Conservation (phyloP, 2,888 invertebrate genomes). For the Acanthacorydalis orientalis region DNA sequence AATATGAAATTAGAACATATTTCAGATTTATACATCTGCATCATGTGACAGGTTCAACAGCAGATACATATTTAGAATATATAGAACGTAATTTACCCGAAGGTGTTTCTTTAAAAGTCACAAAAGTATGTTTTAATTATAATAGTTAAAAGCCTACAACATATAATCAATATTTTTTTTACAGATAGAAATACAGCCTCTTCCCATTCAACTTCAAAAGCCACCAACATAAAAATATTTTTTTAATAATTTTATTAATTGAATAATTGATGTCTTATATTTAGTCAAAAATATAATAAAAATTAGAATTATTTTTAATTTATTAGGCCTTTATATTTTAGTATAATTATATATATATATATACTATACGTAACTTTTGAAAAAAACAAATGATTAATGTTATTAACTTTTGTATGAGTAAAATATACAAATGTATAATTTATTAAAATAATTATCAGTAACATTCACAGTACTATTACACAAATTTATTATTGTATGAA, state of each 20-base stretch:
- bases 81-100: constrained; percentile 93
- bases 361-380: not conserved
- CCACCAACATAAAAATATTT: not conserved
- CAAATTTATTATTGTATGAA: too few species aligned
- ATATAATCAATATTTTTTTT: not conserved
- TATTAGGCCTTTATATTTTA: not conserved
- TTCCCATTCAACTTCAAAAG: not conserved
- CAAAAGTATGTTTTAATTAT: constrained; percentile 36
- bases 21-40: constrained; percentile 69
- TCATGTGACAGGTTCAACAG: constrained; percentile 84
- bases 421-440: too few species aligned
- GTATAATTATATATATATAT: not conserved
- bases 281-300: not conserved
- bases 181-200: not conserved
- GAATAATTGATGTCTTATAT: not conserved
- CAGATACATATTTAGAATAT: constrained; percentile 91
- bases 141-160: not conserved
- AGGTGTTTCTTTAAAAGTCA: constrained; percentile 85
- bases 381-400: too few species aligned
- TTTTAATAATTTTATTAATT: not conserved
- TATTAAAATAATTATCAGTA: too few species aligned
- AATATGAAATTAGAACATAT: constrained; percentile 91
- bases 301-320: not conserved
- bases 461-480: too few species aligned
- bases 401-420: too few species aligned